phyloP scores from a whole-genome alignment of 2,888 invertebrate species.

The Hypolimnas misippus region DNA sequence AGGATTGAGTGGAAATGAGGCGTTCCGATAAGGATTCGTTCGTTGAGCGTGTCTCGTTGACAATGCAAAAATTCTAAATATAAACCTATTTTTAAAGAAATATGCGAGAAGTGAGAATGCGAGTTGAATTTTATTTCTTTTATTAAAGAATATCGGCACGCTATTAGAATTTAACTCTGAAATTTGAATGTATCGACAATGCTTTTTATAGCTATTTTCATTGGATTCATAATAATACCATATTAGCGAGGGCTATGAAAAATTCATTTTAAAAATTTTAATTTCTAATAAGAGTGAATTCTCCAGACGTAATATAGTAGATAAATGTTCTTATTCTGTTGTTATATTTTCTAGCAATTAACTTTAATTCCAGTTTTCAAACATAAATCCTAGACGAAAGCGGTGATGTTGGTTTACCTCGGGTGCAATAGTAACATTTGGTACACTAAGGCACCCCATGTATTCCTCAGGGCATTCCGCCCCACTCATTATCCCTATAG shows the following conservation, averaged over 20 bases:
- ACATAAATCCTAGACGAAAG: conserved; percentile 31
- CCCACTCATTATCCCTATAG: conserved; percentile 82
- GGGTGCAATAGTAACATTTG: conserved; percentile 71
- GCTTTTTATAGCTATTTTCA: not conserved
- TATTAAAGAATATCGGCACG: not conserved
- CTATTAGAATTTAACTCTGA: not conserved
- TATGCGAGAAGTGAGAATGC: not conserved
- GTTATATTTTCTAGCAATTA: conserved; percentile 1
- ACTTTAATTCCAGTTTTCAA: conserved; percentile 22
- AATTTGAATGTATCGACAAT: not conserved
- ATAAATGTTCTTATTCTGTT: not conserved
- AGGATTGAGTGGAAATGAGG: conserved; percentile 75
- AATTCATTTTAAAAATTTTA: not conserved
- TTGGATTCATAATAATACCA: not conserved
- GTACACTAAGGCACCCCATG: conserved; percentile 68
- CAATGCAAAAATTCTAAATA: conserved; percentile 20
- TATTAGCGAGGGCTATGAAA: not conserved
- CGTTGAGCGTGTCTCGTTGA: conserved; percentile 27
- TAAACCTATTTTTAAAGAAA: conserved; percentile 11
- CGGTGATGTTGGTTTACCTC: conserved; percentile 64
- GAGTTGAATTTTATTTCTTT: not conserved
- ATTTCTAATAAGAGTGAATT: not conserved
- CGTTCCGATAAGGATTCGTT: conserved; percentile 60
- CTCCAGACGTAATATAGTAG: not conserved
- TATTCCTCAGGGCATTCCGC: conserved; percentile 80